Base-by-base conservation (phyloP, 2,888 invertebrate species). In the Galerucella pusilla region DNA sequence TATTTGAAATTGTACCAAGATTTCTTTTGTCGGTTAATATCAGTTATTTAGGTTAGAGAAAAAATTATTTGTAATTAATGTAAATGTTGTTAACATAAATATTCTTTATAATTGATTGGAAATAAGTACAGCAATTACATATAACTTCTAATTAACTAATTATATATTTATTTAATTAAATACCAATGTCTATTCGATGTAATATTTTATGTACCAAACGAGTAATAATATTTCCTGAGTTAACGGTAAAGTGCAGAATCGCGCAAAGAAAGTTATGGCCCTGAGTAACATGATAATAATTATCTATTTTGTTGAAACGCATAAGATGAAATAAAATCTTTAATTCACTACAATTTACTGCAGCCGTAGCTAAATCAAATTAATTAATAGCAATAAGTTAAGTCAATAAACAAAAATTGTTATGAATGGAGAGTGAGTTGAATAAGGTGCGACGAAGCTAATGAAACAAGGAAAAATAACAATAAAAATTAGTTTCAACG, bases 181-280 rank as follows among this genome's bases (percentile, higher is more conserved):
- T 57, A 57, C 57, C 57, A 20, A 57, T 57, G 57, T 57, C 16
- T 57, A 20, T 57, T 14, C 57, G 57, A 57, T 20, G 57, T 57
- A 10, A 57, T 20, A 57, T 57, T 57, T 57, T 20, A 57, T 57
- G 57, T 57, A 10, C n/a, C 11, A 54, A 42, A 54, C 54, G 4
- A n/a, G 54, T 11, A n/a, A 57, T 57, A 57, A 10, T 10, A 57
- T 57, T 57, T 57, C 57, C 57, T 57, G 57, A 2, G 10, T 10
- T 57, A 57, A 57, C 57, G 57, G 57, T 57, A 10, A 16, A 16
- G 16, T 10, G 16, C 5, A 57, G 57, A 57, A 57, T 57, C 57
- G 16, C 10, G 16, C 14, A 57, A 20, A 16, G 20, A 57, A 57
- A 57, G 16, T 16, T 16, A 57, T 57, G 11, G 20, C 16, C 57